Evolutionary conservation across 2,888 invertebrate species (phyloP), one percentile per base, ranked within the genome.

Genomic region (Agrotis exclamationis): DNA sequence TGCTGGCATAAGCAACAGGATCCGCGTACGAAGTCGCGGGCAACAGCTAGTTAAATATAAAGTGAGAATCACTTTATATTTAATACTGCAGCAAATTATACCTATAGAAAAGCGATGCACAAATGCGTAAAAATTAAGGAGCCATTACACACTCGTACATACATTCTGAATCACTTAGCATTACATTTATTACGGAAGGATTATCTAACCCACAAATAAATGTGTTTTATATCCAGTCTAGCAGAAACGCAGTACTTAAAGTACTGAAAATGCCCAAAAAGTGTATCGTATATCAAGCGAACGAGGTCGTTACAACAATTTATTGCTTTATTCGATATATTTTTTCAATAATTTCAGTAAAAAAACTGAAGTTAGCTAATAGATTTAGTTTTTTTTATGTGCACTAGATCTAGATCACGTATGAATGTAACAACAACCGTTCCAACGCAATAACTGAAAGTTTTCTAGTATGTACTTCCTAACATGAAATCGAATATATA

Each of bases 211-310:
- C 39, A 39, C 39, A 39, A 39, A 11, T 11, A 74, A 74, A 70
- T 39, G 14, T 44, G 54, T 69, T 57, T 56, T 69, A 39, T 11
- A 69, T 22, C 60, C 62, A 71, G 48, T 70, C 50, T 45, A 71
- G 70, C 71, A 62, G 56, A 70, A 62, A 62, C 48, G 44, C 54
- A 69, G 60, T 56, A 69, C 39, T 39, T 11, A 11, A 57, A 57
- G n/a, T 51, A 18, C 71, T 50, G 48, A 56, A 63, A 60, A 57
- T 6, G 14, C 24, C 20, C 24, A 58, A 73, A 39, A 54, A 47
- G 18, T 57, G 39, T 67, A 51, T 51, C 53, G 28, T 74, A 67
- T 62, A 58, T 74, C 67, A 58, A 24, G 59, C 45, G 54, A 72
- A 73, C 24, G 45, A 47, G 51, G 22, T 47, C 18, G 44, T 62